Evolutionary conservation across 2,888 invertebrate genomes (phyloP).

Genomic region (Crocallis elinguaria): DNA sequence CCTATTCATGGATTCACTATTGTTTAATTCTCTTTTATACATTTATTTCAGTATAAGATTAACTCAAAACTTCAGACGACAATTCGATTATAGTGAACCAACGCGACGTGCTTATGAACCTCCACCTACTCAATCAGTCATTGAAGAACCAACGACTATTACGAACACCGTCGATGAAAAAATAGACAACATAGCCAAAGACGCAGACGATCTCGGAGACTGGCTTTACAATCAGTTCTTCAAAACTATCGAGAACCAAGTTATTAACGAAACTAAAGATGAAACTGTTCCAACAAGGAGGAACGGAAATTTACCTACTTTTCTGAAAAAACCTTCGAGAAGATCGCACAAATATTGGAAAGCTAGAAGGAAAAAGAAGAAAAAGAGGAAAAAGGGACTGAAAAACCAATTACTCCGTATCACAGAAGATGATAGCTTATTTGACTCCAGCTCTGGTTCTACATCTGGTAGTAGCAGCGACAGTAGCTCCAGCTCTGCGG

Average conservation of each 20-base stretch:
- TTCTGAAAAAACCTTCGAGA: conserved; percentile 38
- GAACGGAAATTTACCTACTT: conserved; percentile 40
- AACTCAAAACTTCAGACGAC: conserved; percentile 54
- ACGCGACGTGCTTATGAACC: conserved; percentile 40
- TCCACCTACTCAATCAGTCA: conserved; percentile 26
- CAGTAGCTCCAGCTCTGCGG: conserved; percentile 41
- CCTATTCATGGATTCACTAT: background rate
- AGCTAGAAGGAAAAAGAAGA: conserved; percentile 39
- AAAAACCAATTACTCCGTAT: conserved; percentile 65
- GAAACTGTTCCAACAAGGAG: conserved; percentile 55
- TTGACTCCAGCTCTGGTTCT: conserved; percentile 54
- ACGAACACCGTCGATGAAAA: conserved; percentile 48
- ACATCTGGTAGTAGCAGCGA: conserved; percentile 40
- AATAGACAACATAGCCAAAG: conserved; percentile 60
- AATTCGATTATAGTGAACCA: conserved; percentile 45
- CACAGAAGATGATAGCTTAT: conserved; percentile 71
- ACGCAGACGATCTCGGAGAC: conserved; percentile 70
- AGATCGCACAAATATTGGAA: conserved; percentile 47
- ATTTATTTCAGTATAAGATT: conserved; percentile 61
- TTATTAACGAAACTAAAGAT: conserved; percentile 65
- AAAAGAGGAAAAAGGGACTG: conserved; percentile 50
- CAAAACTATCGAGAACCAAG: conserved; percentile 75
- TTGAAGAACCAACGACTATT: conserved; percentile 39
- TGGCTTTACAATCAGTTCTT: conserved; percentile 80
- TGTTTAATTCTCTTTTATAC: background rate